Evolutionary conservation across 2,888 invertebrate species (phyloP).

Genomic region (Helicoverpa assulta): DNA sequence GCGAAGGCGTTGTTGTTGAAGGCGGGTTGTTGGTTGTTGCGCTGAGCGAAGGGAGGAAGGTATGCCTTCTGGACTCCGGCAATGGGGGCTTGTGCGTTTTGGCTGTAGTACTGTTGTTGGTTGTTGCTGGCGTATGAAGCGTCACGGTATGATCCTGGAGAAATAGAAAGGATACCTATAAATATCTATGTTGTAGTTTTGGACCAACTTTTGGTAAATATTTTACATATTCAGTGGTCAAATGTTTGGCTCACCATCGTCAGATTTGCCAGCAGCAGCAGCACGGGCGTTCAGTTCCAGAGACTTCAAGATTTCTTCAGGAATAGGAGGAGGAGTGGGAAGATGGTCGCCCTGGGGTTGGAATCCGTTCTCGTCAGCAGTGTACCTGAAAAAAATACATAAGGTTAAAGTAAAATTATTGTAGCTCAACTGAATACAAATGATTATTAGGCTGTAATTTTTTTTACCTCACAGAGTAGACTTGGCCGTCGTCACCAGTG

Average conservation of each 20-base stretch:
- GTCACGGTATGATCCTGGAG: constrained; percentile 80
- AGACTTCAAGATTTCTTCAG: constrained; percentile 82
- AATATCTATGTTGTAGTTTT: no score
- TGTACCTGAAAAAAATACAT: no score
- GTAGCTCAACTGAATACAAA: no score
- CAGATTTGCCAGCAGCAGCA: constrained; percentile 84
- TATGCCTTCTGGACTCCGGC: constrained; percentile 69
- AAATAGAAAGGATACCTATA: background rate
- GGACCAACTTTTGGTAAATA: no score
- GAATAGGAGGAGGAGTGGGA: constrained; percentile 84
- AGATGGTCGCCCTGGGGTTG: constrained; percentile 84
- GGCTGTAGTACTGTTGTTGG: constrained; percentile 43
- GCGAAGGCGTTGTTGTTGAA: constrained; percentile 56
- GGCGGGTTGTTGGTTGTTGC: constrained; percentile 53
- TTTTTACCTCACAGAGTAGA: constrained; percentile 81
- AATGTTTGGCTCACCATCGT: constrained; percentile 76
- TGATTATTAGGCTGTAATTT: background rate
- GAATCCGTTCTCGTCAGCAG: constrained; percentile 86
- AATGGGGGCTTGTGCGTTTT: constrained; percentile 44
- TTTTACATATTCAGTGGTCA: background rate
- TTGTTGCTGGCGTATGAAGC: constrained; percentile 69
- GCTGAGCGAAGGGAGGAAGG: constrained; percentile 71
- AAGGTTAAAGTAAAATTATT: constrained; percentile 8
- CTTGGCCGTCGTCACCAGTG: constrained; percentile 85
- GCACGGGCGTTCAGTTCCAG: constrained; percentile 85